These are phyloP conservation scores for Nicator chloris DNA, from an alignment of 2,113 vertebrate species.

Conservation along the genomic window DNA sequence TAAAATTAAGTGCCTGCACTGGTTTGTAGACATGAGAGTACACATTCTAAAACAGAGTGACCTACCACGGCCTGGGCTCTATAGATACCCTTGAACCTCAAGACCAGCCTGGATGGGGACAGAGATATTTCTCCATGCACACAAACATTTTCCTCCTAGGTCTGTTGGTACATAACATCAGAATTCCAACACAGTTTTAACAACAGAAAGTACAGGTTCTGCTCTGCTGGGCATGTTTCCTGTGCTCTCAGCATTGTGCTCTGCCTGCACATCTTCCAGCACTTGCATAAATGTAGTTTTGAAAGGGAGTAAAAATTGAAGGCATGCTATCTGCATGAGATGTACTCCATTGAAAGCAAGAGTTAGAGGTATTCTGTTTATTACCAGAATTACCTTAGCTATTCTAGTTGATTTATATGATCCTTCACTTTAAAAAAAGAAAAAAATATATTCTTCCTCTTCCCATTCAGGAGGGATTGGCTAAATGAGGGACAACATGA, in stretches of 20 bases:
- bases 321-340: neutral
- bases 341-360: neutral
- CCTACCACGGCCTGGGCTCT: neutral
- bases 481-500: neutral
- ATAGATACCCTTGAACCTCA: neutral
- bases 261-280: neutral
- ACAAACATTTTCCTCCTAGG: neutral
- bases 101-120: neutral
- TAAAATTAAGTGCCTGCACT: neutral
- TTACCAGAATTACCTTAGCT: neutral
- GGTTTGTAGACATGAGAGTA: neutral
- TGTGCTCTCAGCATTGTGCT: neutral
- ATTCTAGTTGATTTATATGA: neutral
- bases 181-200: neutral
- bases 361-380: neutral
- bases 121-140: neutral
- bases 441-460: neutral
- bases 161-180: neutral
- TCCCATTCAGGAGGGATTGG: neutral
- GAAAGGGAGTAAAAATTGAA: neutral
- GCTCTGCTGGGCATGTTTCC: neutral
- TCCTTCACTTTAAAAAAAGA: neutral
- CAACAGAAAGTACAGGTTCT: neutral
- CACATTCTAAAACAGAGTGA: neutral
- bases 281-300: rapidly evolving